Evolutionary conservation across 2,797 vertebrate genomes (phyloP).

Genomic region (Dendrocincla fuliginosa): DNA sequence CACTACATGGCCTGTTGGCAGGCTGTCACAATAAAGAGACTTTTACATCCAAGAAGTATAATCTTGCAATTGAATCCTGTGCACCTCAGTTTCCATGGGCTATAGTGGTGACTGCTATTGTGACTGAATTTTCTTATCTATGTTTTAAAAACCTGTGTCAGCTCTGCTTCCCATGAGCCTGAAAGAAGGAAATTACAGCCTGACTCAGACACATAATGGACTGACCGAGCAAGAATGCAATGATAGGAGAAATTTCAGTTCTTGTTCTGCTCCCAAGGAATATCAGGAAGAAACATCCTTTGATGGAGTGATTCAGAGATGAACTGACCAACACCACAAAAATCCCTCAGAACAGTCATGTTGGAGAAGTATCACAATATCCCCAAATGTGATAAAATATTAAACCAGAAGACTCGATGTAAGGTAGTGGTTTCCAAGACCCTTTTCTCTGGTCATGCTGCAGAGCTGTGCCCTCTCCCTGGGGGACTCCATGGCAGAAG

Average conservation of each 20-base stretch:
- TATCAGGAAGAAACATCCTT: background rate
- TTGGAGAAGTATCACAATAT: fast-evolving
- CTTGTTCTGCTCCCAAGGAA: background rate
- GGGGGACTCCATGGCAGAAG: background rate
- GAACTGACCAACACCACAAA: background rate
- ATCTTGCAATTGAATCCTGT: background rate
- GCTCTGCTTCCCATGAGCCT: background rate
- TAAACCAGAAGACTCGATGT: background rate
- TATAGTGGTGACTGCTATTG: background rate
- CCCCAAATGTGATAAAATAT: background rate
- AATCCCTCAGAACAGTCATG: background rate
- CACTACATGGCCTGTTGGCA: background rate
- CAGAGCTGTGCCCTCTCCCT: background rate
- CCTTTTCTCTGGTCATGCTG: background rate
- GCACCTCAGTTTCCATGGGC: background rate
- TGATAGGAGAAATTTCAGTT: background rate
- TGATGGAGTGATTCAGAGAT: background rate
- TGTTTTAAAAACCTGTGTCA: background rate
- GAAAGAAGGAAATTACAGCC: slow-evolving; percentile 14
- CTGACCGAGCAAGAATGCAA: background rate
- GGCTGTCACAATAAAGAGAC: background rate
- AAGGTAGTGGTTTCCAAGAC: background rate
- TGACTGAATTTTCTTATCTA: background rate
- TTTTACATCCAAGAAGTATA: background rate
- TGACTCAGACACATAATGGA: background rate